These are phyloP conservation scores for Dichetophora obliterata DNA, from an alignment of 2,888 invertebrate genomes.

Conservation along the genomic window DNA sequence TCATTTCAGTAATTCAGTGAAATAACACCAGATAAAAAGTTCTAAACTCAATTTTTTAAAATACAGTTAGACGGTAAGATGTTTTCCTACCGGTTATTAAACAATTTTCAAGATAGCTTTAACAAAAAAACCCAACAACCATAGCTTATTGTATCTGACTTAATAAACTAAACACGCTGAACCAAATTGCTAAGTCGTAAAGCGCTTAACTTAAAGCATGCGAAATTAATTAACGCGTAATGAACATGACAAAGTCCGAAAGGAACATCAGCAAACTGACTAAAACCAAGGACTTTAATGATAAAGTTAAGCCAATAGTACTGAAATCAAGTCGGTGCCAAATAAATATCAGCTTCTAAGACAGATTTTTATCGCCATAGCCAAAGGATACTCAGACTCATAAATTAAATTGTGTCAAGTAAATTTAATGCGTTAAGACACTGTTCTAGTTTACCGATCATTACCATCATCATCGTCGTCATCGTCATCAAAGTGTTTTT, in stretches of 20 bases:
- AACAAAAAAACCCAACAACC: neutral
- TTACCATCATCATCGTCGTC: neutral
- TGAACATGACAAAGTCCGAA: neutral
- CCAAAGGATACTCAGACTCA: neutral
- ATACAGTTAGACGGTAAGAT: too few species aligned
- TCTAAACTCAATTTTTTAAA: too few species aligned
- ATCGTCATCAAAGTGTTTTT: neutral
- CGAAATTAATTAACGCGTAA: neutral
- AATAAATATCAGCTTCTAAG: constrained; percentile 9
- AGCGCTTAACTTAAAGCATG: neutral
- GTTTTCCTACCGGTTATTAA: too few species aligned
- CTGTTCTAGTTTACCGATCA: too few species aligned
- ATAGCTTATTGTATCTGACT: neutral
- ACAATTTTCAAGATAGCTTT: too few species aligned
- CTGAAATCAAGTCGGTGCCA: neutral
- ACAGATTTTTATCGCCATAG: constrained; percentile 1
- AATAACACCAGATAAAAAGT: too few species aligned
- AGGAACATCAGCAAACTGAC: neutral
- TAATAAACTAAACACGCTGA: neutral
- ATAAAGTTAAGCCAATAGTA: neutral
- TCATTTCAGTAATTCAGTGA: too few species aligned
- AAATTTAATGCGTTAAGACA: neutral
- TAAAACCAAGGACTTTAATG: too few species aligned
- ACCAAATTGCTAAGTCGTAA: neutral
- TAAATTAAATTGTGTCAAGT: constrained; percentile 3